Conservation (phyloP, 2,888 invertebrate species). For the Xestobium rufovillosum region DNA sequence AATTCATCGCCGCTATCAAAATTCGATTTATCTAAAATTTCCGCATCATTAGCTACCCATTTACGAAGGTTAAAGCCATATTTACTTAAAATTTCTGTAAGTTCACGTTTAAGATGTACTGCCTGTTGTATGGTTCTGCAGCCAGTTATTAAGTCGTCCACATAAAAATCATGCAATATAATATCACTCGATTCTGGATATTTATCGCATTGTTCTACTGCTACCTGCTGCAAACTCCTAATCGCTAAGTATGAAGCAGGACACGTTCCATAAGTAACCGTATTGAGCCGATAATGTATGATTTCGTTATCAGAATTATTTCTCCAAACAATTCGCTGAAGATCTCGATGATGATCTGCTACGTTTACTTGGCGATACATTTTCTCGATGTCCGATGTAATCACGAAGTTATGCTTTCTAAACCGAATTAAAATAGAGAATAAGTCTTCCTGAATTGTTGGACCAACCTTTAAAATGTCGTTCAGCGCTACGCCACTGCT, state of each 20-base stretch:
- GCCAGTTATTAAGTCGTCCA: constrained; percentile 14
- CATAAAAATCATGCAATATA: constrained; percentile 10
- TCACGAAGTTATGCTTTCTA: constrained; percentile 20
- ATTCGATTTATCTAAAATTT: too few relatives aligned
- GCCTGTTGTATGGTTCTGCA: too few relatives aligned
- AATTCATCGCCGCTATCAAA: too few relatives aligned
- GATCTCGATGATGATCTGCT: constrained; percentile 19
- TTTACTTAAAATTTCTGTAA: too few relatives aligned
- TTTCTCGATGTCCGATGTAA: constrained; percentile 29
- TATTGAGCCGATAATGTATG: constrained; percentile 15
- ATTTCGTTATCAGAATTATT: constrained; percentile 5
- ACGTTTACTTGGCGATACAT: constrained; percentile 31
- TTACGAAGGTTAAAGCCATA: too few relatives aligned
- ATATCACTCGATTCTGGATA: constrained; percentile 3
- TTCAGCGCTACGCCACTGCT: constrained; percentile 24
- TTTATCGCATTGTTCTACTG: constrained; percentile 5
- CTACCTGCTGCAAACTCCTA: constrained; percentile 11
- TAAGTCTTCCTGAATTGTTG: too few relatives aligned
- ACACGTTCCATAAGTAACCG: constrained; percentile 14
- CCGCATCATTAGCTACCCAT: too few relatives aligned
- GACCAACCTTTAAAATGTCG: constrained; percentile 27
- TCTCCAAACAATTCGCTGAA: constrained; percentile 33
- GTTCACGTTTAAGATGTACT: too few relatives aligned
- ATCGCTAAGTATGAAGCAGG: constrained; percentile 13
- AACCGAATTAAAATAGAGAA: too few relatives aligned